Percentiles rank a stretch among this genome's conserved stretches.
Conservation (phyloP, 2,797 vertebrate species). For the Darevskia nairensis region DNA sequence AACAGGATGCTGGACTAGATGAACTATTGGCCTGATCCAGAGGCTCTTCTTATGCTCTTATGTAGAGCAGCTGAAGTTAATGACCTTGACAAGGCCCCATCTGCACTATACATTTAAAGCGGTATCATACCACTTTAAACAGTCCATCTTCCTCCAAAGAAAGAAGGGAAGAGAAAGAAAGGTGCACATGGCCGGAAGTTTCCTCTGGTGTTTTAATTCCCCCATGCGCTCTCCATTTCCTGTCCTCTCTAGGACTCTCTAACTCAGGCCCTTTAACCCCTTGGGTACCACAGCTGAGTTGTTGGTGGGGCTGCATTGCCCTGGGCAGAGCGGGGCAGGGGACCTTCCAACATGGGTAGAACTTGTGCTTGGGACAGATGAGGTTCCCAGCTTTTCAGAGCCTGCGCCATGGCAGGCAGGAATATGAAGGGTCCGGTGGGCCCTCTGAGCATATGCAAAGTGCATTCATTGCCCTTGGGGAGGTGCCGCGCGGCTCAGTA, state of each 20-base stretch:
- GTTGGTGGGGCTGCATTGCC: too few relatives aligned
- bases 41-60: too few relatives aligned
- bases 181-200: not conserved
- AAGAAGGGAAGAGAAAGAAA: not conserved
- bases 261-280: not conserved
- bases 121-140: too few relatives aligned
- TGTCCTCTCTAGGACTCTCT: not conserved
- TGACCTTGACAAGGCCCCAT: too few relatives aligned
- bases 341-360: not conserved
- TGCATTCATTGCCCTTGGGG: not conserved
- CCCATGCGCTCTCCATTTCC: not conserved
- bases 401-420: not conserved
- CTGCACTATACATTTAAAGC: too few relatives aligned
- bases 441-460: not conserved
- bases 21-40: too few relatives aligned
- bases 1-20: not conserved
- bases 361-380: not conserved
- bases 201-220: accelerated
- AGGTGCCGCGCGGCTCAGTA: not conserved
- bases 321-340: not conserved
- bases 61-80: too few relatives aligned
- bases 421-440: not conserved
- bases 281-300: not conserved
- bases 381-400: not conserved
- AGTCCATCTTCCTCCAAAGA: too few relatives aligned